Percentiles rank a stretch among this genome's conserved stretches.
Conservation (phyloP, 2,888 invertebrate genomes). For the Metopia argyrocephala region DNA sequence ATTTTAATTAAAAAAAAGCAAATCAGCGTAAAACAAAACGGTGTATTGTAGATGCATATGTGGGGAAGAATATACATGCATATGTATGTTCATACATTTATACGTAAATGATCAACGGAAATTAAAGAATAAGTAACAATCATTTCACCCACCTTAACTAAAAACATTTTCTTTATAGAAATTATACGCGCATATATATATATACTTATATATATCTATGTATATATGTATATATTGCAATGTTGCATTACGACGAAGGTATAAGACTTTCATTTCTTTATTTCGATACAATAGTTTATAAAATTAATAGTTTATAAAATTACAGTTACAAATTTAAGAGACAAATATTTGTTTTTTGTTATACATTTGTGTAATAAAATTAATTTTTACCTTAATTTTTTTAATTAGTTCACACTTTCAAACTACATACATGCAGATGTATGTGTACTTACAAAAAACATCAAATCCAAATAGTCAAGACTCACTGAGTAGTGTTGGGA, state of each 20-base stretch:
- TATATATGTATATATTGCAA: neutral
- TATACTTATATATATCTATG: neutral
- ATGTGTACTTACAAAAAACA: neutral
- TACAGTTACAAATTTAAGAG: too few relatives aligned
- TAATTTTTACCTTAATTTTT: too few relatives aligned
- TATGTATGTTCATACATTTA: neutral
- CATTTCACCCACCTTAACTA: slow-evolving; percentile 11
- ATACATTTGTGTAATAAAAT: too few relatives aligned
- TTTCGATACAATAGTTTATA: too few relatives aligned
- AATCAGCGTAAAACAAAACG: too few relatives aligned
- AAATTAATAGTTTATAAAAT: too few relatives aligned
- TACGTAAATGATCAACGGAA: neutral
- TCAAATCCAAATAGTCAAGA: neutral
- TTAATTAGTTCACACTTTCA: neutral
- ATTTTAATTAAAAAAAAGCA: too few relatives aligned
- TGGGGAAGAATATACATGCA: too few relatives aligned
- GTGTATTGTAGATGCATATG: neutral
- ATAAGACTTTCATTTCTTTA: too few relatives aligned
- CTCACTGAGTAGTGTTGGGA: neutral
- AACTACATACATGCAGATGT: neutral
- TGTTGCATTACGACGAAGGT: too few relatives aligned
- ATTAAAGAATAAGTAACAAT: slow-evolving; percentile 23
- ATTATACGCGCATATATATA: neutral
- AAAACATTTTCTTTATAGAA: neutral
- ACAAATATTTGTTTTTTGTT: too few relatives aligned